Conservation (phyloP, 2,888 invertebrate genomes). For the Crioceris asparagi region DNA sequence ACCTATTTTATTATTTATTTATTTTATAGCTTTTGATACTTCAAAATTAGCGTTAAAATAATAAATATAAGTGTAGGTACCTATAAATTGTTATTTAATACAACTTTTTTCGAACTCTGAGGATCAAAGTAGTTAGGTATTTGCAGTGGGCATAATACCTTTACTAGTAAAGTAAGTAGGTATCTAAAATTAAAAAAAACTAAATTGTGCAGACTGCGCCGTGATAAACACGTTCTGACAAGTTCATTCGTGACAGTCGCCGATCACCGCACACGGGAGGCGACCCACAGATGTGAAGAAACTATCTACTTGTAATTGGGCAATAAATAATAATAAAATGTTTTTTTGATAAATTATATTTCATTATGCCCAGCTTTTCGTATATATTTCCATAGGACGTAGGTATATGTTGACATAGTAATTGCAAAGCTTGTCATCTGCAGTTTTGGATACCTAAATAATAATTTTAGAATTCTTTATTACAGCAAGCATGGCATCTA, state of each 20-base stretch:
- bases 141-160: neutral
- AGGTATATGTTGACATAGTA: no score
- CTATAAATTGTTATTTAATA: neutral
- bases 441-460: no score
- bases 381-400: no score
- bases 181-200: neutral
- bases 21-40: neutral
- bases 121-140: neutral
- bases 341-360: no score
- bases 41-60: neutral
- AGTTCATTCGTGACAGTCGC: no score
- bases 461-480: neutral
- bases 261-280: no score
- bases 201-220: neutral
- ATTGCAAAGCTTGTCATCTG: no score
- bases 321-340: no score
- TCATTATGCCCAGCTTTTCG: no score
- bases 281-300: no score
- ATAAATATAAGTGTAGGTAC: neutral
- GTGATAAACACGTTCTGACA: neutral
- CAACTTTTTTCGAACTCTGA: neutral
- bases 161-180: neutral
- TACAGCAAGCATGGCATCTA: neutral
- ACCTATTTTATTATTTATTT: neutral
- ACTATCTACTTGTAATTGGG: no score